Conservation (phyloP, 1,140 invertebrate species). For the Cyrtorhinus lividipennis region DNA sequence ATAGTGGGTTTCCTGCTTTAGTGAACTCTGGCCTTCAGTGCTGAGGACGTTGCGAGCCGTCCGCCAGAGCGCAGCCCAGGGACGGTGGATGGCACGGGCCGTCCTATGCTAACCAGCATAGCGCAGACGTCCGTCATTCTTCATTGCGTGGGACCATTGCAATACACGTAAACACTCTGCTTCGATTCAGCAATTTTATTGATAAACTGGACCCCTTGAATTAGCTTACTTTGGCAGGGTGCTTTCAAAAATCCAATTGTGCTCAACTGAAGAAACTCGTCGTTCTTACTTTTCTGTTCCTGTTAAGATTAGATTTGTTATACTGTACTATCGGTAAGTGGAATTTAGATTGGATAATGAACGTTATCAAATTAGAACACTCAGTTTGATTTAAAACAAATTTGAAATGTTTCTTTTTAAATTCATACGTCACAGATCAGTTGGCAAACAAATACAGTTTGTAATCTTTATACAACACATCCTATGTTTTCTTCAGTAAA, state of each 20-base stretch:
- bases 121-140: constrained; percentile 95
- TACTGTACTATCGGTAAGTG: not conserved
- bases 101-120: constrained; percentile 71
- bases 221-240: constrained; percentile 76
- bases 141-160: constrained; percentile 90
- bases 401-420: too few species aligned
- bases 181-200: constrained; percentile 45
- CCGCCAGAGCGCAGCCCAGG: too few species aligned
- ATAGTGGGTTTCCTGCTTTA: too few species aligned
- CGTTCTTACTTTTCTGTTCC: constrained; percentile 69
- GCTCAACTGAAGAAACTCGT: constrained; percentile 79
- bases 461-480: constrained; percentile 90
- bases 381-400: too few species aligned
- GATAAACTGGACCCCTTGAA: constrained; percentile 79
- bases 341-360: not conserved
- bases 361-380: too few species aligned
- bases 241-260: constrained; percentile 90
- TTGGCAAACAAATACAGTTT: constrained; percentile 74
- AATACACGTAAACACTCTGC: constrained; percentile 88
- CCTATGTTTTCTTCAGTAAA: constrained; percentile 71
- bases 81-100: too few species aligned
- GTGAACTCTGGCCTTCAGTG: too few species aligned
- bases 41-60: too few species aligned
- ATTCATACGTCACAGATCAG: constrained; percentile 49
- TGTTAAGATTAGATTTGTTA: constrained; percentile 33